Evolutionary conservation across 2,888 invertebrate species (phyloP).

Genomic region (Encarsia formosa): DNA sequence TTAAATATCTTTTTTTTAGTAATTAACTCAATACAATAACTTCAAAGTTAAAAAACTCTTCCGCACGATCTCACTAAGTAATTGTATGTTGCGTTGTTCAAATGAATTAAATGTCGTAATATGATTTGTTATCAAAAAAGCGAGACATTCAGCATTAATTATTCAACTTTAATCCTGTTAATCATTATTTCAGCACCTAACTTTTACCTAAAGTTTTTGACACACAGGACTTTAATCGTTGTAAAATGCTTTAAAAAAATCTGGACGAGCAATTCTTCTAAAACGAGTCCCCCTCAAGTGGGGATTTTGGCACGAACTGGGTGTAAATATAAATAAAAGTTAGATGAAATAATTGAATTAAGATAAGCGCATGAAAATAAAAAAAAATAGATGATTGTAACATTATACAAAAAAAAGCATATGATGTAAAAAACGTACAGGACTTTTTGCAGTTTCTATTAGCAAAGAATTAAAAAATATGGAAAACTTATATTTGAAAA

Average conservation of each 20-base stretch:
- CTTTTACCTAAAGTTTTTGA: too few relatives aligned
- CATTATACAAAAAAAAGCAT: conserved; percentile 20
- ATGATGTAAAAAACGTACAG: conserved; percentile 20
- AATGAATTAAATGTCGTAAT: too few relatives aligned
- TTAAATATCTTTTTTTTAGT: too few relatives aligned
- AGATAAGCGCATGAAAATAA: conserved; percentile 17
- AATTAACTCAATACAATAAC: too few relatives aligned
- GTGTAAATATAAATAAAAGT: conserved; percentile 22
- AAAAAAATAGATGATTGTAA: conserved; percentile 24
- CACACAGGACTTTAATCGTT: background rate
- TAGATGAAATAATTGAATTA: conserved; percentile 6
- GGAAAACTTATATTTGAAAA: background rate
- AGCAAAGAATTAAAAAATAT: background rate
- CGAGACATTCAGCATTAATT: too few relatives aligned
- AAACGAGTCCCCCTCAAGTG: conserved; percentile 1
- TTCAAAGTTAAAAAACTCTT: too few relatives aligned
- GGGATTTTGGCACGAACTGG: conserved; percentile 4
- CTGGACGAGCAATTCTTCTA: conserved; percentile 13
- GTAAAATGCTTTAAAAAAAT: conserved; percentile 11
- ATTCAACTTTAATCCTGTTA: too few relatives aligned
- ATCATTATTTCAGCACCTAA: too few relatives aligned
- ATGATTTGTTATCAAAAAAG: too few relatives aligned
- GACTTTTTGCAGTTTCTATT: conserved; percentile 14
- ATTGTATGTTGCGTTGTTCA: too few relatives aligned
- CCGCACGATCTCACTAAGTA: too few relatives aligned